These are phyloP conservation scores for Thereva nobilitata DNA, from an alignment of 2,888 invertebrate genomes.

Conservation along the genomic window DNA sequence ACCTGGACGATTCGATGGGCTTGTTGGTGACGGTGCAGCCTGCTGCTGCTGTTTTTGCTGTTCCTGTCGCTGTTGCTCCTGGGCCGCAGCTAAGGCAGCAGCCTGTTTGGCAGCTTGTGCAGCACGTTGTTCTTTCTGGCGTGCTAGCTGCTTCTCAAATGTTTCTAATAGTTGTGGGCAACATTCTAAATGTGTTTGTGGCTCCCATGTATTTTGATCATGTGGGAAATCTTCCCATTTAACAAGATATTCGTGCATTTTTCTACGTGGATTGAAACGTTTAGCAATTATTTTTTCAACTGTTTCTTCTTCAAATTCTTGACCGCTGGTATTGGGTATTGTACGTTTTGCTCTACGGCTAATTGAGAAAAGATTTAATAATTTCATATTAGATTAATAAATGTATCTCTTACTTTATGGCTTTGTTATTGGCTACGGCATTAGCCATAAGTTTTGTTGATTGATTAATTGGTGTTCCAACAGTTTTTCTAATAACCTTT, in stretches of 20 bases:
- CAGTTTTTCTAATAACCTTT: conserved; percentile 26
- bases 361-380: neutral
- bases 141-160: conserved; percentile 77
- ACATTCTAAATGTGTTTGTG: conserved; percentile 73
- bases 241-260: conserved; percentile 79
- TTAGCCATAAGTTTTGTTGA: conserved; percentile 17
- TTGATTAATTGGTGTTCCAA: conserved; percentile 33
- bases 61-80: conserved; percentile 47
- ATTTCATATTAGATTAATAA: neutral
- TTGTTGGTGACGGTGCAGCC: conserved; percentile 56
- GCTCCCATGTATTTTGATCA: conserved; percentile 86
- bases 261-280: conserved; percentile 76
- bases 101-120: conserved; percentile 56
- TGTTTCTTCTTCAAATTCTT: conserved; percentile 67
- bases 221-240: conserved; percentile 84
- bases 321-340: conserved; percentile 45
- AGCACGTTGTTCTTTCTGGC: conserved; percentile 74
- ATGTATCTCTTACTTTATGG: conserved; percentile 24
- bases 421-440: conserved; percentile 12
- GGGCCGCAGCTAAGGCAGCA: conserved; percentile 41
- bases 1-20: conserved; percentile 58
- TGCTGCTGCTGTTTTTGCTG: conserved; percentile 38
- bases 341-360: conserved; percentile 55
- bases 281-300: conserved; percentile 85
- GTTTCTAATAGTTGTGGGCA: conserved; percentile 78